These are phyloP conservation scores for Chiroxiphia lanceolata DNA, from an alignment of 2,797 vertebrate species.

Conservation along the genomic window DNA sequence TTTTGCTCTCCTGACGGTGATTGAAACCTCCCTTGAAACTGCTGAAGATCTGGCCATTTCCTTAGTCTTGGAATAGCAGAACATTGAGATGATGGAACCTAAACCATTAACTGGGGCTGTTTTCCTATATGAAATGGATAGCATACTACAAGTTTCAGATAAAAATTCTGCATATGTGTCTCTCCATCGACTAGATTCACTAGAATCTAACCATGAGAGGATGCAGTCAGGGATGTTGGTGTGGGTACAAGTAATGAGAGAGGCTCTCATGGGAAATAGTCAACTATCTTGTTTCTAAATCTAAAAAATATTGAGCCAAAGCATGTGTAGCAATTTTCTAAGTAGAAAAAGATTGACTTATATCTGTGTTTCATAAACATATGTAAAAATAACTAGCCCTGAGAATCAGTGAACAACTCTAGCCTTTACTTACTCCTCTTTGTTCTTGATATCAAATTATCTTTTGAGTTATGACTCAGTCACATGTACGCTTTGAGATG, in stretches of 20 bases:
- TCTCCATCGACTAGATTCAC: neutral
- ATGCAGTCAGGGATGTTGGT: neutral
- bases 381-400: conserved; percentile 8
- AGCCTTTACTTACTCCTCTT: conserved; percentile 48
- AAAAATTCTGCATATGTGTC: neutral
- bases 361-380: conserved; percentile 34
- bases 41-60: neutral
- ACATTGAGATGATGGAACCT: neutral
- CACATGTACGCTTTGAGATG: neutral
- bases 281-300: neutral
- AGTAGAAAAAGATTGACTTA: conserved; percentile 14
- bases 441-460: conserved; percentile 50
- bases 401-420: conserved; percentile 38
- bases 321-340: neutral
- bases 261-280: neutral
- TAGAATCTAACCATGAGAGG: neutral
- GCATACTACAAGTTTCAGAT: neutral
- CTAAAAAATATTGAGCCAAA: neutral
- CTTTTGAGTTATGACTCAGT: conserved; percentile 20
- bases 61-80: neutral
- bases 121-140: neutral
- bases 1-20: neutral
- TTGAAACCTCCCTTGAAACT: neutral
- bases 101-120: neutral
- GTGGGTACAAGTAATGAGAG: neutral